phyloP scores from a whole-genome alignment of 1,140 invertebrate species.

The Drosophila bocki region DNA sequence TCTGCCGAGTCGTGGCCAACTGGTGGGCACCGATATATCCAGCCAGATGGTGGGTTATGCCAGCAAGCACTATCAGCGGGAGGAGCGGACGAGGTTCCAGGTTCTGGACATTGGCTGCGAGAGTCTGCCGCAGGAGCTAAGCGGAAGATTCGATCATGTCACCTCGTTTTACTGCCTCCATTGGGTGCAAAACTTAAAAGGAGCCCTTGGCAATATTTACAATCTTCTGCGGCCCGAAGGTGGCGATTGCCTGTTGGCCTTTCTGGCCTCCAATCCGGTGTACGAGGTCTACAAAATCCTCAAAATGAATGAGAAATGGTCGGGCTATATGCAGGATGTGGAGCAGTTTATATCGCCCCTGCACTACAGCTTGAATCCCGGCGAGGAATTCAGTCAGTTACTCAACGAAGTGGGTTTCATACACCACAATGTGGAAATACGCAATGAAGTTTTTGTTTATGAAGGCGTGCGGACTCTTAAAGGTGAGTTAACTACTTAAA shows the following conservation, averaged over 20 bases:
- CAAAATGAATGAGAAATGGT: slow-evolving; percentile 87
- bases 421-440: slow-evolving; percentile 88
- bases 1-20: slow-evolving; percentile 86
- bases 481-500: slow-evolving; percentile 20
- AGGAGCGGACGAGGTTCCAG: slow-evolving; percentile 86
- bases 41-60: slow-evolving; percentile 90
- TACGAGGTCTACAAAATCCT: slow-evolving; percentile 90
- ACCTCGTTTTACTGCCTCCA: slow-evolving; percentile 94
- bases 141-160: slow-evolving; percentile 88
- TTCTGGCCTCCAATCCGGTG: slow-evolving; percentile 89
- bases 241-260: slow-evolving; percentile 90
- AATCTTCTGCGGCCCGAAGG: slow-evolving; percentile 56
- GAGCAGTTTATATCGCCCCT: slow-evolving; percentile 89
- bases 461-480: slow-evolving; percentile 85
- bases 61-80: slow-evolving; percentile 85
- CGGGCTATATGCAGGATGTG: slow-evolving; percentile 89
- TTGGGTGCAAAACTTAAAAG: slow-evolving; percentile 92
- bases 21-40: slow-evolving; percentile 90
- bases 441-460: slow-evolving; percentile 88
- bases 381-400: slow-evolving; percentile 87
- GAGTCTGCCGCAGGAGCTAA: slow-evolving; percentile 50
- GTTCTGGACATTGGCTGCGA: slow-evolving; percentile 89
- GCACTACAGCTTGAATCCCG: slow-evolving; percentile 88
- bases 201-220: slow-evolving; percentile 78
- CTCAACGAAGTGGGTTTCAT: slow-evolving; percentile 89